Evolutionary conservation across 2,113 vertebrate species (phyloP).

Genomic region (Choloepus hoffmanni): DNA sequence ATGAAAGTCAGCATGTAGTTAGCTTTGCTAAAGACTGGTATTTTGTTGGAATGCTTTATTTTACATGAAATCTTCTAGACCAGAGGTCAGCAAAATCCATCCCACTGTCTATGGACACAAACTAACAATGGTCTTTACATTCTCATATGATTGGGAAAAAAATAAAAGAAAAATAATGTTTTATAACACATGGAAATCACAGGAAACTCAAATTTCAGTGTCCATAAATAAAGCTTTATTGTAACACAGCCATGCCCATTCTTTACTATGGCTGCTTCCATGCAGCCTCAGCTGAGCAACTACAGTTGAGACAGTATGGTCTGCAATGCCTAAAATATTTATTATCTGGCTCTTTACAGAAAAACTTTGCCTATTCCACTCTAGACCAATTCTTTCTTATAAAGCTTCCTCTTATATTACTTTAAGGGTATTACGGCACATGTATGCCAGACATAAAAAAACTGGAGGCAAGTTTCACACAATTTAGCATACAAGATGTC

Average conservation of each 20-base stretch:
- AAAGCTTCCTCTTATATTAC: background rate
- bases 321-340: background rate
- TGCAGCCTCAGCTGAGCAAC: background rate
- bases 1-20: background rate
- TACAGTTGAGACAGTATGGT: background rate
- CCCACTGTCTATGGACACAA: background rate
- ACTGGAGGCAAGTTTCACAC: background rate
- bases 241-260: background rate
- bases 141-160: background rate
- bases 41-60: constrained; percentile 6
- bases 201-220: background rate
- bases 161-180: background rate
- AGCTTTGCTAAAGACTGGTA: background rate
- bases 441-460: background rate
- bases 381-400: background rate
- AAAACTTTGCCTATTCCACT: background rate
- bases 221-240: background rate
- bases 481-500: background rate
- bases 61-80: background rate
- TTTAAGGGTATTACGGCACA: background rate
- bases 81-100: background rate
- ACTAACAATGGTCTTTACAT: background rate
- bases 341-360: background rate
- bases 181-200: background rate
- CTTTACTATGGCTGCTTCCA: background rate